Conservation (phyloP, 2,113 vertebrate genomes). For the Mugil cephalus region DNA sequence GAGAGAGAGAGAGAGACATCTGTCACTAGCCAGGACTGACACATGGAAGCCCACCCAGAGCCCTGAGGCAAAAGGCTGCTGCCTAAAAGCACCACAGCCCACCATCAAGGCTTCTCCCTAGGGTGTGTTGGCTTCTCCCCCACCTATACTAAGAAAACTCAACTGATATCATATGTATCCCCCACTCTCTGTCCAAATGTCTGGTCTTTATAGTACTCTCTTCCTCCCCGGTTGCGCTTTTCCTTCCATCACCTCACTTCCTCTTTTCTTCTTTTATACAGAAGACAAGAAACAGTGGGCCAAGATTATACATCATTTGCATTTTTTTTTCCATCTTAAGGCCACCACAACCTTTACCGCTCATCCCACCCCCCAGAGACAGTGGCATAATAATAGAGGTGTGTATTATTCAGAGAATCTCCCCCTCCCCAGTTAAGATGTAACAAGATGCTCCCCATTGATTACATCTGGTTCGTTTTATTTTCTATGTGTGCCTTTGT, state of each 20-base stretch:
- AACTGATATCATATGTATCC: neutral
- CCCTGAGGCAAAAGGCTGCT: slow-evolving; percentile 18
- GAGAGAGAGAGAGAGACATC: slow-evolving; percentile 58
- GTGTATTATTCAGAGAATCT: slow-evolving; percentile 25
- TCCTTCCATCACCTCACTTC: neutral
- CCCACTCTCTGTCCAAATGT: neutral
- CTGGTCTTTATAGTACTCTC: neutral
- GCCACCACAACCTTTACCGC: slow-evolving; percentile 24
- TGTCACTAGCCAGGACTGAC: slow-evolving; percentile 49
- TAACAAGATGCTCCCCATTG: slow-evolving; percentile 52
- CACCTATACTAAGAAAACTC: slow-evolving; percentile 4
- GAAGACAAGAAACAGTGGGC: neutral
- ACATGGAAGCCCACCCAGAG: slow-evolving; percentile 46
- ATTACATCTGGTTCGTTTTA: slow-evolving; percentile 47
- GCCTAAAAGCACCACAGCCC: slow-evolving; percentile 29
- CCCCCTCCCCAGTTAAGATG: slow-evolving; percentile 29
- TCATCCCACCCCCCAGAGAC: slow-evolving; percentile 26
- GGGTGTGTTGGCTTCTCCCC: slow-evolving; percentile 23
- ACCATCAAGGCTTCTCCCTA: slow-evolving; percentile 40
- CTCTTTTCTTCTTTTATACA: neutral
- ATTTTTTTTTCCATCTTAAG: slow-evolving; percentile 17
- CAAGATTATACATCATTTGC: slow-evolving; percentile 15
- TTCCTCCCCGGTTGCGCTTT: neutral
- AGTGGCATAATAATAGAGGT: slow-evolving; percentile 50
- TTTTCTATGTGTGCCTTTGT: neutral